A percentile compares a stretch with the other conserved stretches of the same genome.
Evolutionary conservation across 1,140 invertebrate genomes (phyloP).

Genomic region (Brachionus sp.): DNA sequence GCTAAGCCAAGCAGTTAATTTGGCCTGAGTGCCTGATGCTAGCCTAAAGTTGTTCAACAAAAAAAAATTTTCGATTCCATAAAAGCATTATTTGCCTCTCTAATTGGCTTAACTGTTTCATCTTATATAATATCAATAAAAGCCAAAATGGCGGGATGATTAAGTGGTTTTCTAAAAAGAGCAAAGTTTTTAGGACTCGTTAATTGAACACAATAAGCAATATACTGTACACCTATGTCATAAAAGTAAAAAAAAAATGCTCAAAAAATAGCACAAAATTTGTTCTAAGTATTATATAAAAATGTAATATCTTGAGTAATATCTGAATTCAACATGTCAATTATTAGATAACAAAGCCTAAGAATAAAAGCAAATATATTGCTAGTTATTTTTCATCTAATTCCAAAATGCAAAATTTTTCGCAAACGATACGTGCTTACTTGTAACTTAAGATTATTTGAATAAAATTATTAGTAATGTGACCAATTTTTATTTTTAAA

Average conservation of each 20-base stretch:
- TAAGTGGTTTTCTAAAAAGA: not conserved
- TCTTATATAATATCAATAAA: not conserved
- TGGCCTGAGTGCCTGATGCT: not conserved
- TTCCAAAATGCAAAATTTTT: not conserved
- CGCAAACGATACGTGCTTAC: not conserved
- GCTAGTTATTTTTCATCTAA: not conserved
- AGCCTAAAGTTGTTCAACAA: not conserved
- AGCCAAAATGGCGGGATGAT: not conserved
- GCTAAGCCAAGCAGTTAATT: constrained; percentile 3
- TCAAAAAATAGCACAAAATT: no score
- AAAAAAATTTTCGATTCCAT: not conserved
- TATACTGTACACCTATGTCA: not conserved
- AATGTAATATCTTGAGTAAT: not conserved
- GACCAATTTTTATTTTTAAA: not conserved
- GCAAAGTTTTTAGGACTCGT: not conserved
- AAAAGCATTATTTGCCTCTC: not conserved
- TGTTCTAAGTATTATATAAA: not conserved
- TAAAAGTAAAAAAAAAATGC: not conserved
- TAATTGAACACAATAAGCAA: not conserved
- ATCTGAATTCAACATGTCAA: not conserved
- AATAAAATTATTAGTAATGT: not conserved
- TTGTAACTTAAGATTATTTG: not conserved
- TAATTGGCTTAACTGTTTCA: not conserved
- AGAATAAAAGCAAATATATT: not conserved
- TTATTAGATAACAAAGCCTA: not conserved